A percentile compares a stretch with the other conserved stretches of the same genome.
These are phyloP conservation scores for Gobius niger DNA, from an alignment of 2,113 vertebrate genomes.

Conservation along the genomic window DNA sequence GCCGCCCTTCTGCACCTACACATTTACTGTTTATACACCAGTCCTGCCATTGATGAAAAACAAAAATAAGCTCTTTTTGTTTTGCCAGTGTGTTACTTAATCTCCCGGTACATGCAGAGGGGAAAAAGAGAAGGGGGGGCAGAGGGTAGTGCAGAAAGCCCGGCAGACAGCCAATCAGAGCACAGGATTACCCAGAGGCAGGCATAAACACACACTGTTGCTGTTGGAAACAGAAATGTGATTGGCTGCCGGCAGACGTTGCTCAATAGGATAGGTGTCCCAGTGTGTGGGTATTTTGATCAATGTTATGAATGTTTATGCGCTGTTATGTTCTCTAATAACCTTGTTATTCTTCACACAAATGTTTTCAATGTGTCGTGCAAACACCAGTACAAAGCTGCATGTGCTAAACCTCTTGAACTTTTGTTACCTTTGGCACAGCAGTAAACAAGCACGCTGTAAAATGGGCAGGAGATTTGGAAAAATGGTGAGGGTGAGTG, in stretches of 20 bases:
- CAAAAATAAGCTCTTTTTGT: conserved; percentile 80
- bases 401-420: conserved; percentile 24
- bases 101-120: conserved; percentile 53
- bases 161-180: conserved; percentile 65
- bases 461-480: conserved; percentile 20
- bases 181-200: conserved; percentile 44
- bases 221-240: conserved; percentile 78
- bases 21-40: conserved; percentile 47
- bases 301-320: conserved; percentile 66
- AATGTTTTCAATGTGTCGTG: conserved; percentile 43
- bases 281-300: conserved; percentile 61
- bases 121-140: conserved; percentile 29
- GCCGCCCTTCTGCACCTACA: conserved; percentile 37
- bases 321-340: conserved; percentile 64
- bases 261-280: conserved; percentile 68
- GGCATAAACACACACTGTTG: conserved; percentile 71
- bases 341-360: conserved; percentile 66
- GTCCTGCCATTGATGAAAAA: conserved; percentile 67
- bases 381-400: not conserved
- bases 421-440: conserved; percentile 37
- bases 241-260: conserved; percentile 69
- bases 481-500: conserved; percentile 18
- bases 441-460: conserved; percentile 43
- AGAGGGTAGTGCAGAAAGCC: conserved; percentile 28
- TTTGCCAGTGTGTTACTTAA: conserved; percentile 74